Evolutionary conservation across 2,888 invertebrate species (phyloP), one percentile per base, ranked within the genome.

Genomic region (Drosophila affinis): DNA sequence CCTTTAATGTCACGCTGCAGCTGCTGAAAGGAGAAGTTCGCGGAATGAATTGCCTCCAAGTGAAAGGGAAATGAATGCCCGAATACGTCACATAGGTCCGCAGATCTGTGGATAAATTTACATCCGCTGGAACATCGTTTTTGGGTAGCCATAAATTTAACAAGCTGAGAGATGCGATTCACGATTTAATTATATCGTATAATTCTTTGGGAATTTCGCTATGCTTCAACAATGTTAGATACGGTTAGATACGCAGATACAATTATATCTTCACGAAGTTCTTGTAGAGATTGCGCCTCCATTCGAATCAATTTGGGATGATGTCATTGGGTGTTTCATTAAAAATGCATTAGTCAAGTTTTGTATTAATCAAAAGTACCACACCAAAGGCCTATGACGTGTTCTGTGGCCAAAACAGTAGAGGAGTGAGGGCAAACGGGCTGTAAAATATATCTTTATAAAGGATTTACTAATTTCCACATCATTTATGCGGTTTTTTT

Each of bases 261-360:
- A 47, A 47, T 54, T 65, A 49, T 17, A 27, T 65, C 12, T 18
- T 24, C 44, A 55, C 14, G n/a, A 49, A 62, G 9, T 53, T 54
- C 27, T 59, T 27, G 6, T 27, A 18, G 18, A 46, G 32, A 29
- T 48, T 24, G 17, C 7, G 10, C 3, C 27, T 56, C 18, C 18
- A 47, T 34, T 58, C 46, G 34, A 54, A 75, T 75, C 64, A 64
- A 46, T 27, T 54, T 44, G 7, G 45, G 10, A 59, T 82, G 87
- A 82, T 81, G 87, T 82, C 74, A 82, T 67, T 53, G 51, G 67
- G 24, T 12, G 52, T 53, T 74, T 70, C 72, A 85, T 85, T 85
- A 85, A 78, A 85, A 85, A 88, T 80, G 81, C 86, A 88, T 85
- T 85, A 88, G 74, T 56, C 58, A 58, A 65, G 62, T 78, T n/a